Evolutionary conservation across 2,797 vertebrate genomes (phyloP), one percentile per base, ranked within the genome.

Genomic region (Myotis myotis): DNA sequence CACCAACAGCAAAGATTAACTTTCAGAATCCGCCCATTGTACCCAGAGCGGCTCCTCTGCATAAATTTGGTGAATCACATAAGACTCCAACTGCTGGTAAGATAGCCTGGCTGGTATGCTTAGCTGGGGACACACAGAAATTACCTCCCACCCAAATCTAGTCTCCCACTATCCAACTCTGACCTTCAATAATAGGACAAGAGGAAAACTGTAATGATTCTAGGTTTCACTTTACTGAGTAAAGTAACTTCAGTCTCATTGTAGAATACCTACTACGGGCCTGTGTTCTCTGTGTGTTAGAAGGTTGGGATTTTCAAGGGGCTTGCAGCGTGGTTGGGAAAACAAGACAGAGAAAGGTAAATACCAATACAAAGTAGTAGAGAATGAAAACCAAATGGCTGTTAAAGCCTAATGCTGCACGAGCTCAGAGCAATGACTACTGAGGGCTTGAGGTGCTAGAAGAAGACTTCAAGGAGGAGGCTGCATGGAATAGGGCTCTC

Each of bases 21-120:
- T 94, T 98, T 25, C 97, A 98, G 95, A 97, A 95, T 30, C 96
- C 97, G 84, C 96, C 97, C 53, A 87, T 98, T 22, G 82, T 93
- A 71, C 97, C 97, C 92, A 98, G 93, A 95, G 93, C 97, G 28
- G 96, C 92, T 23, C 95, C 94, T 96, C 96, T 98, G 95, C 98
- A 97, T 49, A 96, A 41, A 57, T 98, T 97, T 87, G 82, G 72
- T 66, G 96, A 96, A 87, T 96, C 96, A 49, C 88, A 2, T 51
- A 97, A 87, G 96, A 93, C 87, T 75, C 55, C 82, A 28, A 16
- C 85, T 85, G n/a, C 55, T 16, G 95, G 98, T 98, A 97, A 97
- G 98, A 44, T 13, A 22, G 17, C 36, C 38, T 12, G 36, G 19
- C 30, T 17, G 75, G 12, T 25, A 2, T 30, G 25, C 36, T 75